Evolutionary conservation across 2,797 vertebrate species (phyloP), one percentile per base, ranked within the genome.

Genomic region (Peromyscus attwateri): DNA sequence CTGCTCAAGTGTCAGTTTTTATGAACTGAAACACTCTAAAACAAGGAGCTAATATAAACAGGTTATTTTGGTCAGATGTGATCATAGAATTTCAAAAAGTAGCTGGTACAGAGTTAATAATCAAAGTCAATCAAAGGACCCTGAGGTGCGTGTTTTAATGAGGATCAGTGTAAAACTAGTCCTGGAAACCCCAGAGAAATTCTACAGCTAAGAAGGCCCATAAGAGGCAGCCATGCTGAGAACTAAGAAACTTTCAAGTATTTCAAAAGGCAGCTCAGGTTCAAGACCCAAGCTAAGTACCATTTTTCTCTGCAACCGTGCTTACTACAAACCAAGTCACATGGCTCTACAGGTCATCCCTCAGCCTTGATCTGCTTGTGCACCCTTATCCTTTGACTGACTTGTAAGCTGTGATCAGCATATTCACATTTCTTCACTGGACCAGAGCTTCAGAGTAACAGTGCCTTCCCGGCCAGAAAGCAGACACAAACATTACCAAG

Each of bases 291-390:
- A 37, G 23, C 1, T 7, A 52, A 76, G 34, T 8, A 23, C 76
- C 11, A 71, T 3, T 57, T 3, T 57, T 43, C 64, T n/a, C 46
- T 55, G 80, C 0, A 23, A 21, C 0, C 4, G 12, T 29, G 29
- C 31, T 75, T 70, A 12, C 57, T 40, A 8, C 5, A 27, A 21
- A 0, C 6, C 2, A 13, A 34, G 11, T 4, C 12, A 17, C 5
- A 11, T 2, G 2, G 8, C 0, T 37, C 11, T 12, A 19, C 1
- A 16, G 0, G 2, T 7, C 62, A 11, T 23, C 27, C 19, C 0
- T 0, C 14, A 75, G 5, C 31, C 68, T 57, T 25, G 40, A 19
- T 91, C 76, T 37, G n/a, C 11, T 19, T 13, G 29, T 0, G 29
- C 0, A n/a, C 3, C 5, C 8, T 29, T 75, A 17, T 57, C 9